Evolutionary conservation across 2,888 invertebrate species (phyloP).

Genomic region (Tipula helvola): DNA sequence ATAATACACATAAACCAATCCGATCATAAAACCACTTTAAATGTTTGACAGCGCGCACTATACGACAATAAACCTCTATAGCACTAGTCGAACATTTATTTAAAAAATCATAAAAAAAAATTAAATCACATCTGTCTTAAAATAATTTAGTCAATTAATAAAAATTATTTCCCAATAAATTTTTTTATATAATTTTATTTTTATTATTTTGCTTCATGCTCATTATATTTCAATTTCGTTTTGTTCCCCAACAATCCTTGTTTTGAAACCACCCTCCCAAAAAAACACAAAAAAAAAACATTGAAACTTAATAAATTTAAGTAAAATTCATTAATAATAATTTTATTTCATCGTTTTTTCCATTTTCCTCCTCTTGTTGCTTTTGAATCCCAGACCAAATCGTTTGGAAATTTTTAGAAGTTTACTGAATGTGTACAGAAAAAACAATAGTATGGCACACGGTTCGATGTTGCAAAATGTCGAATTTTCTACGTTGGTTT

Average conservation of each 20-base stretch:
- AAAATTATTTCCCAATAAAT: conserved; percentile 8
- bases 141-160: conserved; percentile 10
- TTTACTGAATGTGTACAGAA: background rate
- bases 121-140: conserved; percentile 5
- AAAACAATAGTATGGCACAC: background rate
- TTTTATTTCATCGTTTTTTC: background rate
- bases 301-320: background rate
- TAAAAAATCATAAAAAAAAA: background rate
- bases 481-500: background rate
- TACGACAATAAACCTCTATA: background rate
- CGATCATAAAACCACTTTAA: background rate
- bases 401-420: background rate
- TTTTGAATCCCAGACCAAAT: background rate
- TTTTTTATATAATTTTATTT: background rate
- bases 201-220: background rate
- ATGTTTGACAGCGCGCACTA: background rate
- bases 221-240: background rate
- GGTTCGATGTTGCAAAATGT: background rate
- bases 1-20: background rate
- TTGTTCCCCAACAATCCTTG: background rate
- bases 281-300: background rate
- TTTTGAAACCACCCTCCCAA: background rate
- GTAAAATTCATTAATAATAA: conserved; percentile 4
- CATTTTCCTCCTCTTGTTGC: background rate
- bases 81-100: background rate